Conservation (phyloP, 1,140 invertebrate species). For the Andrena cerasifolii region DNA sequence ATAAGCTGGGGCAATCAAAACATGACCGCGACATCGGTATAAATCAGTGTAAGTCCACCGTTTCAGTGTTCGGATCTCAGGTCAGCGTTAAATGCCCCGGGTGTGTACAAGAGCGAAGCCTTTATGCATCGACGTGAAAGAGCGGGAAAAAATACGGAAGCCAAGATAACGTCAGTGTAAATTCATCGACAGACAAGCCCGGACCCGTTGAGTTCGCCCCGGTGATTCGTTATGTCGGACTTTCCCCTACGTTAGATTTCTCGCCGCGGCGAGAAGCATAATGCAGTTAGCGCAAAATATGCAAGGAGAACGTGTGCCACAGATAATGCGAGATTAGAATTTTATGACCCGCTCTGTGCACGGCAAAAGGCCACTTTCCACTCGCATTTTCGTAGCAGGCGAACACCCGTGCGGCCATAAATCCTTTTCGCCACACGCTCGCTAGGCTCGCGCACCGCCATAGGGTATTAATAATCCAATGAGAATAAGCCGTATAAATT, state of each 20-base stretch:
- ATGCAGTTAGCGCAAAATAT: conserved; percentile 63
- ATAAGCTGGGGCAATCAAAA: no score
- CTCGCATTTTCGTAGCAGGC: conserved; percentile 57
- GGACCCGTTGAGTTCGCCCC: conserved; percentile 15
- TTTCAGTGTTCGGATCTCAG: background rate
- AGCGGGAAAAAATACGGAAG: background rate
- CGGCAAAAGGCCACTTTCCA: conserved; percentile 66
- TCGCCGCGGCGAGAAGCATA: conserved; percentile 40
- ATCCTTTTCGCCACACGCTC: conserved; percentile 32
- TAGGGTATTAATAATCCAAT: conserved; percentile 37
- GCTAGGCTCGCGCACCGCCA: background rate
- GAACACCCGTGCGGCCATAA: conserved; percentile 50
- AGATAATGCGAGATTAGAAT: conserved; percentile 68
- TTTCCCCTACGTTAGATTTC: conserved; percentile 60
- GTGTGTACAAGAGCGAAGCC: background rate
- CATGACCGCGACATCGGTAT: background rate
- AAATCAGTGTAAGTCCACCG: background rate
- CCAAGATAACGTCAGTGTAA: conserved; percentile 40
- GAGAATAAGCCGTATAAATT: conserved; percentile 31
- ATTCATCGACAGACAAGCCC: conserved; percentile 39
- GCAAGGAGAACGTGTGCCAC: conserved; percentile 61
- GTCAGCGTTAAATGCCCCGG: background rate
- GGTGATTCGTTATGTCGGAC: conserved; percentile 63
- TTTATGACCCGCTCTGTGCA: conserved; percentile 56
- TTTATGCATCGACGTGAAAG: background rate